phyloP scores from a whole-genome alignment of 2,888 invertebrate species.

The Drepanosiphum platanoidis region DNA sequence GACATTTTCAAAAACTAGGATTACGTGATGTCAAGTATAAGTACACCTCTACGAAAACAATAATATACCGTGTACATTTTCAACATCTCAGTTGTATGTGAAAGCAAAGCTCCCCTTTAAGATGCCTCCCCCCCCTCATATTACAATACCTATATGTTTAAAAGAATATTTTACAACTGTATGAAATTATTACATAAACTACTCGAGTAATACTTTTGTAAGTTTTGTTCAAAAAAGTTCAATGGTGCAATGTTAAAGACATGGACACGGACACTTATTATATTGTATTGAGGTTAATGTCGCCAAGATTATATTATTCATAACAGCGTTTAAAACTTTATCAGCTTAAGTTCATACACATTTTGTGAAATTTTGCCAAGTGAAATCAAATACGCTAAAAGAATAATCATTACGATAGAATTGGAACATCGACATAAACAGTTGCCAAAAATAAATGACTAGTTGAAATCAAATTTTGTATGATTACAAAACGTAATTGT shows the following conservation, averaged over 20 bases:
- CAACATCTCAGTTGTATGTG: too few species aligned
- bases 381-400: constrained; percentile 40
- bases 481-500: constrained; percentile 19
- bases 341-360: background rate
- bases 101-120: too few species aligned
- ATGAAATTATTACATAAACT: too few species aligned
- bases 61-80: too few species aligned
- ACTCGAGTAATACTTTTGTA: too few species aligned
- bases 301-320: background rate
- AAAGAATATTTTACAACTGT: too few species aligned
- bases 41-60: too few species aligned
- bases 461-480: constrained; percentile 17
- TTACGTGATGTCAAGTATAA: too few species aligned
- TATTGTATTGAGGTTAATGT: constrained; percentile 21
- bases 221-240: background rate
- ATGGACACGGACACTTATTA: background rate
- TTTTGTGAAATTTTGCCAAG: constrained; percentile 30
- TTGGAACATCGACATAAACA: constrained; percentile 32
- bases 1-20: too few species aligned
- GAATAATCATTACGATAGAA: constrained; percentile 33
- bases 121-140: too few species aligned
- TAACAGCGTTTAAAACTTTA: background rate
- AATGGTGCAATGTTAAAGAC: background rate
- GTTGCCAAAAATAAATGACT: constrained; percentile 34
- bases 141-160: too few species aligned